Base-by-base conservation (phyloP, 2,113 vertebrate genomes). In the Callithrix jacchus region DNA sequence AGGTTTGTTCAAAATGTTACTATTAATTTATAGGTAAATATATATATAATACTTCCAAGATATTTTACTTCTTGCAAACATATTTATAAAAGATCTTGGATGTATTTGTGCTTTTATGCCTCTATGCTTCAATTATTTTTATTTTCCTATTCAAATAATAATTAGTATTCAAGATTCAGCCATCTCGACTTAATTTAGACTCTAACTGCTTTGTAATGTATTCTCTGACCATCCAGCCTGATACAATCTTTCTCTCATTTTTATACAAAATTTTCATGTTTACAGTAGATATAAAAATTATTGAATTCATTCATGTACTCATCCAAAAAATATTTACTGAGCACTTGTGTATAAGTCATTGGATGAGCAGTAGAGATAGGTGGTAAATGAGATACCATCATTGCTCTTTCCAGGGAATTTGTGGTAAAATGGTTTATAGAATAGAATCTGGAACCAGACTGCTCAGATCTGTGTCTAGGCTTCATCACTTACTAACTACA, bases 61-160 rank as follows among this genome's bases (percentile, higher is more conserved):
- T 27, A 76, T 37, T 83, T 93, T 37, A 42, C n/a, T 85, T 21
- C 12, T n/a, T 71, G n/a, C 40, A 95, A 87, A 73, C 14, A 68
- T 89, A 68, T 90, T 93, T 95, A 76, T 21, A 81, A 86, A 70
- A 42, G n/a, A 10, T 84, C 16, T 95, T 74, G 2, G 32, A 30
- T 42, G 40, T 74, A 80, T 80, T n/a, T 85, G 25, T 45, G 11
- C 11, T 89, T 71, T 64, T 81, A 7, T 94, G 40, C 30, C 4
- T 58, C 47, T 92, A 58, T 58, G 25, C 30, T 85, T 64, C 27
- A 11, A 79, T 94, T 83, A 71, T 88, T 79, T 64, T 14, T 52
- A 47, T 87, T 94, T 93, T 79, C 42, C 27, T 87, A 58, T 88
- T 85, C 61, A 82, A 81, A 76, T 89, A 20, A 32, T 71, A 92